Base-by-base conservation (phyloP, 2,888 invertebrate genomes). In the Scaptomyza caliginosa region DNA sequence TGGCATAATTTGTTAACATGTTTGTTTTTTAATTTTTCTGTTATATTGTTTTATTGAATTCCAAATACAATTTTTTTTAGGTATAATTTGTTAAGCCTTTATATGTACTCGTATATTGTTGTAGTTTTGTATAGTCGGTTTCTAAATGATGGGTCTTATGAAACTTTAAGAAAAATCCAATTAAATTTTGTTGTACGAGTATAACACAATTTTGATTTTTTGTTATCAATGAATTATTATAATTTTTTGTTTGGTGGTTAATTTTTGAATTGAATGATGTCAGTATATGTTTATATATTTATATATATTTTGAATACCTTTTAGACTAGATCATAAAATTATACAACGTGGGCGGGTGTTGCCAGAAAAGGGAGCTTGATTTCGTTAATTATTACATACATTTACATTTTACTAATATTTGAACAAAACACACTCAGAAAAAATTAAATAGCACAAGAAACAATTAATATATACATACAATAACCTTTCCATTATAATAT, bases 341-440 rank as follows among this genome's bases (percentile, higher is more conserved):
- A 86, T 74, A 77, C 67, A 86, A 82, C 75, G 56, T 88, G 86
- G 89, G 87, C 88, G 89, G 88, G 86, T 86, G 71, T 74, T 88
- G 88, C 88, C 86, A 79, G 79, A 86, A 87, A 88, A 87, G 88
- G 89, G 88, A 73, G 72, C 62, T 66, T 54, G 50, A 39, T 58
- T 62, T 36, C 42, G 6, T 60, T 56, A 57, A 24, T 48, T 17
- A 42, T 52, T 51, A 45, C 52, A 30, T 36, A 38, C 52, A 30
- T 36, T 34, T 55, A 57, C 50, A 52, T 71, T 56, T 62, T 60
- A 58, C 51, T 51, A 73, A 26, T 16, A 36, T 0, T 45, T 50
- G 28, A 78, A 82, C 75, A 43, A 42, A 67, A 81, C 77, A 45
- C 58, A 56, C 50, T 63, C 30, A 32, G 6, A 51, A 59, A 49